Evolutionary conservation across 2,113 vertebrate genomes (phyloP).

Genomic region (Crotalus tigris): DNA sequence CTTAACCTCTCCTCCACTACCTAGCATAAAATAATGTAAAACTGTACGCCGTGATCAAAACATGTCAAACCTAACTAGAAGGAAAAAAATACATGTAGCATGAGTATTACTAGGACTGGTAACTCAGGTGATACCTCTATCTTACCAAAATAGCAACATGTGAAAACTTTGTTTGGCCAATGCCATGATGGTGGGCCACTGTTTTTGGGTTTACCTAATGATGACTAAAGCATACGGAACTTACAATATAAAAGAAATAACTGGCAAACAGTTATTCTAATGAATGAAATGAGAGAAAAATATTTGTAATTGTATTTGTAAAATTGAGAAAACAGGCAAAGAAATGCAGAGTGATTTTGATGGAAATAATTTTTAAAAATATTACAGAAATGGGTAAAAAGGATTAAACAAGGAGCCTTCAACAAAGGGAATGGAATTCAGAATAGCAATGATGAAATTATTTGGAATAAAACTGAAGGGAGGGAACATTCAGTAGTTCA

Average conservation of each 20-base stretch:
- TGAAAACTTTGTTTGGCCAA: background rate
- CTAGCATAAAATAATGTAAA: background rate
- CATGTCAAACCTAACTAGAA: background rate
- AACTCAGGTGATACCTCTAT: background rate
- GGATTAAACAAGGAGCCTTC: background rate
- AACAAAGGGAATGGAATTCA: background rate
- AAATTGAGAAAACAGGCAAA: background rate
- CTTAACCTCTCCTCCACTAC: background rate
- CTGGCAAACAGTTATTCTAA: background rate
- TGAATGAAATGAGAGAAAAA: background rate
- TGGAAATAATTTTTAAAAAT: background rate
- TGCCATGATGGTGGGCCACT: background rate
- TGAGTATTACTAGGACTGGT: background rate
- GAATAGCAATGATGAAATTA: background rate
- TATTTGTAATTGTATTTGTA: background rate
- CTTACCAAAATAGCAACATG: background rate
- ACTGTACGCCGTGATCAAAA: background rate
- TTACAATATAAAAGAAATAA: background rate
- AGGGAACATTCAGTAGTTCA: background rate
- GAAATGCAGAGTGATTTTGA: background rate
- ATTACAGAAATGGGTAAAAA: background rate
- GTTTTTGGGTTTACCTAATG: background rate
- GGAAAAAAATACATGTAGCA: background rate
- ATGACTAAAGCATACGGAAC: background rate
- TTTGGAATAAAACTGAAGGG: background rate